Evolutionary conservation across 2,888 invertebrate species (phyloP), one percentile per base, ranked within the genome.

Genomic region (Acanthosepion esculentum): DNA sequence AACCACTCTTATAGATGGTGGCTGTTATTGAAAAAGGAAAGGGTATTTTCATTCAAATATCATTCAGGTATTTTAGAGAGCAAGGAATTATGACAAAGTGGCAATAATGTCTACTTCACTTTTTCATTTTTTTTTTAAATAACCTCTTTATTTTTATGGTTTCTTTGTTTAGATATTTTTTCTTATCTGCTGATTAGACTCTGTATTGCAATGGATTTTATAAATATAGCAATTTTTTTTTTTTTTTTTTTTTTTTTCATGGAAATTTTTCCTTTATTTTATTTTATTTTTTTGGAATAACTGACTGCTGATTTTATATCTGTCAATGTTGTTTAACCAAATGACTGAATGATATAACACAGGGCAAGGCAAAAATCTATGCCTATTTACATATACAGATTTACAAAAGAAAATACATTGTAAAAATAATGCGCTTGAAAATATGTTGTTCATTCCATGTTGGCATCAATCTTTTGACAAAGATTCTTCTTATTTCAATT

Each of bases 161-260:
- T 15, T 29, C 29, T n/a, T n/a, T 92, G 48, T 91, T 91, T 92
- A 41, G 20, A 48, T 92, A 26, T 92, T 41, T 92, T 92, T 92
- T 48, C 53, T n/a, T 53, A 48, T 29, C 53, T 93, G 53, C 93
- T 93, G 93, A 48, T 50, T 91, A 95, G 93, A 78, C 93, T 95
- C 95, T 50, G 91, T 29, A 94, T 94, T 41, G 95, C 93, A n/a
- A 48, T 94, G 41, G 94, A 50, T 18, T 59, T 94, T 33, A 78
- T 78, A 33, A 78, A 78, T n/a, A n/a, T 78, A 78, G 78, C 78
- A n/a, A 78, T 78, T 78, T 78, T n/a, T 78, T n/a, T 78, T n/a
- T 78, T n/a, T n/a, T n/a, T 78, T 5, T 33, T 33, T 78, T 15
- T 12, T 18, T n/a, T 78, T 78, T n/a, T 78, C 41, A 41, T 41